Evolutionary conservation across 2,888 invertebrate genomes (phyloP), one percentile per base, ranked within the genome.

Genomic region (Clistopyga incitator): DNA sequence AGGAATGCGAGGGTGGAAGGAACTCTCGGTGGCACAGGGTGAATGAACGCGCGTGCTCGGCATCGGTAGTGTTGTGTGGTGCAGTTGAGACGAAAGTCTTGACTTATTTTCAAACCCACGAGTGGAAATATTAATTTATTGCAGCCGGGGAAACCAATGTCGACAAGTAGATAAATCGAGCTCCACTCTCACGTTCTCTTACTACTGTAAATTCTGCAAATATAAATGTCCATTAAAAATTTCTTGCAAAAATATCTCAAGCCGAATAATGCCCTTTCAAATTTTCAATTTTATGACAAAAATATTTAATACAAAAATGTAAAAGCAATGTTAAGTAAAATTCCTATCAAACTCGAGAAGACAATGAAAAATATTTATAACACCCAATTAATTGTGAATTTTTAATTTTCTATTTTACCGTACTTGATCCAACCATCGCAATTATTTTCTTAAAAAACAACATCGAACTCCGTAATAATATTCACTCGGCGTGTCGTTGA

Each of bases 61-160:
- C 59, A 78, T 70, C 52, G 52, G 77, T 77, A 77, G 23, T 68
- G 34, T 67, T 15, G 13, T 47, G 50, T 47, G 47, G 47, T 74
- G 61, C 56, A 23, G 25, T 56, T 8, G 25, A 56, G 25, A 15
- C 56, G 23, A 56, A 25, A 11, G 25, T 25, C 25, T 38, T 59
- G 61, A 61, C 15, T 61, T 61, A 34, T 34, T 34, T 34, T 34
- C 61, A 34, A 61, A n/a, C 10, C 34, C 34, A 38, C 34, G n/a
- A n/a, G 56, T 59, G 76, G 76, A 70, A 81, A 77, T 77, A 81
- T 77, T 76, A 81, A 81, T 81, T 76, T 76, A 59, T 72, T 18
- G 59, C 59, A 67, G 29, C 54, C 3, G n/a, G 47, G 67, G 59
- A 47, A 29, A 59, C 45, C 25, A 54, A 59, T 6, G 59, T 18